Evolutionary conservation across 2,113 vertebrate species (phyloP).

Genomic region (Ammodytes dubius): DNA sequence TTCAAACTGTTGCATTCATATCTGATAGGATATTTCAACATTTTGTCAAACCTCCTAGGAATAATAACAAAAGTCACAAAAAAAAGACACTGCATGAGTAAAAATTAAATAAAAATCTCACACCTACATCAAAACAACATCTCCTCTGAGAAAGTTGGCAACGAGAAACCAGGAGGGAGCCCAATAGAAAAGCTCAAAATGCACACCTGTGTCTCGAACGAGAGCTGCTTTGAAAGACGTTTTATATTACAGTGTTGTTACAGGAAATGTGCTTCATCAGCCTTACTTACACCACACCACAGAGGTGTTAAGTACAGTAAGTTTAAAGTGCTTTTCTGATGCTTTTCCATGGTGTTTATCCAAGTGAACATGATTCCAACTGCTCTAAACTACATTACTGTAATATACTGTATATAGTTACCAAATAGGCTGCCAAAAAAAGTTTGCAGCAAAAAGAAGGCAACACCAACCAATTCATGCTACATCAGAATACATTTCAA

Average conservation of each 20-base stretch:
- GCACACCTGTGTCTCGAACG: constrained; percentile 1
- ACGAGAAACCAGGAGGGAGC: not conserved
- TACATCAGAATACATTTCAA: too few relatives aligned
- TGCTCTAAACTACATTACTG: not conserved
- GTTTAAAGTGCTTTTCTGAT: not conserved
- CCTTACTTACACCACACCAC: not conserved
- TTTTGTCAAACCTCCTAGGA: too few relatives aligned
- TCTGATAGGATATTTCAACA: not conserved
- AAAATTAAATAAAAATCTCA: not conserved
- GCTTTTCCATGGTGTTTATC: not conserved
- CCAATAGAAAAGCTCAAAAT: constrained; percentile 4
- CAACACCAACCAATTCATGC: too few relatives aligned
- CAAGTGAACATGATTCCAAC: too few relatives aligned
- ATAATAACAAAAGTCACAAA: not conserved
- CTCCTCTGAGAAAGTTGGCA: not conserved
- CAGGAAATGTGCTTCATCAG: not conserved
- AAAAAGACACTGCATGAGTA: not conserved
- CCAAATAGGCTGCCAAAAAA: not conserved
- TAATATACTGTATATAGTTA: not conserved
- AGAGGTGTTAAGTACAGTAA: not conserved
- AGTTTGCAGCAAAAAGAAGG: not conserved
- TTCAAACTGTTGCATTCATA: not conserved
- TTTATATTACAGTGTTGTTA: constrained; percentile 32
- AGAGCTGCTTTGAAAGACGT: constrained; percentile 36
- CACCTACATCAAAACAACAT: not conserved